Base-by-base conservation (phyloP, 2,888 invertebrate genomes). In the Pyrgus malvae region DNA sequence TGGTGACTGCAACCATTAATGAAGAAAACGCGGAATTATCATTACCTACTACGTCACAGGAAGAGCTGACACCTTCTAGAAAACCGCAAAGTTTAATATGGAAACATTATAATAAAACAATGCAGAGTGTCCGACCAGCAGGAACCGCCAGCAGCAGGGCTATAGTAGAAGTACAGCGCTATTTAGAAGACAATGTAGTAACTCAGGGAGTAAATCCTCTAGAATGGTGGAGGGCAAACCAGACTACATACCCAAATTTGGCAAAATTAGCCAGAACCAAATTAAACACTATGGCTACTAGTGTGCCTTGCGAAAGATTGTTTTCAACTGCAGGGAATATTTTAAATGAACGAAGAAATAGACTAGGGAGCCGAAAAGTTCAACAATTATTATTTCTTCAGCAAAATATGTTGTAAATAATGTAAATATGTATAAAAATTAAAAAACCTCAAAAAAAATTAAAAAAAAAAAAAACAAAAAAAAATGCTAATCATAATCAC, bases 301-400 rank as follows among this genome's bases (percentile, higher is more conserved):
- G 57, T 33, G 57, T 55, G 23, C 41, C 45, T 21, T 49, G 54
- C 21, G 57, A 57, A 41, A 27, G 55, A 21, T 17, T 55, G 12
- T 57, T 57, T 49, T 57, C 55, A 7, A 42, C 40, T 17, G 57
- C 57, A 3, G 50, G 57, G 7, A 54, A 45, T 17, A 54, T 57
- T 31, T 50, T 57, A 27, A 50, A 27, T 7, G 54, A 49, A 17
- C 29, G 35, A 31, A 45, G 54, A 37, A 19, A 16, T 9, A 35
- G 55, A 37, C 48, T 55, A 4, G 44, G 56, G 8, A 48, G 37
- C 27, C 37, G 48, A 16, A 57, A 57, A 44, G 23, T 41, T 1
- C 25, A 23, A 1, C 23, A 23, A 7, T 6, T 23, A 7, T 23
- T 23, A 7, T 23, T 23, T 7, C 7, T 23, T 6, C 23, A 23